Evolutionary conservation across 2,113 vertebrate genomes (phyloP), one percentile per base, ranked within the genome.

Genomic region (Strix uralensis): DNA sequence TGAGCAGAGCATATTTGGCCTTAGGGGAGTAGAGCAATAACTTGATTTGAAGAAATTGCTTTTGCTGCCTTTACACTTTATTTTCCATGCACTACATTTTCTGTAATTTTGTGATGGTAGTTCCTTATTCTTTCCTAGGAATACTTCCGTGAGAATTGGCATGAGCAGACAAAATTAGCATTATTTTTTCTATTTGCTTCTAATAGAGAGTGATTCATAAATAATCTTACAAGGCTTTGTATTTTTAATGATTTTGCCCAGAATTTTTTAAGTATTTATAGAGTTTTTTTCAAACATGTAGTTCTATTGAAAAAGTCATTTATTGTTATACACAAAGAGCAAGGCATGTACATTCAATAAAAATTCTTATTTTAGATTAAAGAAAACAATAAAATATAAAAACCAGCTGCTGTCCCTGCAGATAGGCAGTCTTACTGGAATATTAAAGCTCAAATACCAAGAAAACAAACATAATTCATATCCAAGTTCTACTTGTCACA

Each of bases 301-400:
- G 16, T 87, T 94, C 61, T 81, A 29, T 29, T 95, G 80, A 95
- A 81, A 92, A 91, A 72, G n/a, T 25, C 40, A 46, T 92, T 92
- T 92, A 79, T 94, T 95, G 52, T 89, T 96, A 62, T 13, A 13
- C 32, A 81, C 61, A 95, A 91, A 92, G 27, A 87, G 30, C 46
- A 92, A 94, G 67, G 25, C 83, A 66, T 69, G 77, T 93, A 86
- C 13, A 21, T 78, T 93, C 71, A 96, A 73, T 94, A 92, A 96
- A 97, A 91, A 71, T 10, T 75, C 71, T 93, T 91, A 95, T 95
- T 96, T 95, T 96, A 92, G 91, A 73, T 84, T 81, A 77, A 94
- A 75, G 40, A 91, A 89, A 74, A 88, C 47, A 93, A 88, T 78
- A 67, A 77, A 94, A 74, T 63, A 78, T 44, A 81, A 92, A 86